Evolutionary conservation across 2,888 invertebrate genomes (phyloP), one percentile per base, ranked within the genome.

Genomic region (Theretra japonica): DNA sequence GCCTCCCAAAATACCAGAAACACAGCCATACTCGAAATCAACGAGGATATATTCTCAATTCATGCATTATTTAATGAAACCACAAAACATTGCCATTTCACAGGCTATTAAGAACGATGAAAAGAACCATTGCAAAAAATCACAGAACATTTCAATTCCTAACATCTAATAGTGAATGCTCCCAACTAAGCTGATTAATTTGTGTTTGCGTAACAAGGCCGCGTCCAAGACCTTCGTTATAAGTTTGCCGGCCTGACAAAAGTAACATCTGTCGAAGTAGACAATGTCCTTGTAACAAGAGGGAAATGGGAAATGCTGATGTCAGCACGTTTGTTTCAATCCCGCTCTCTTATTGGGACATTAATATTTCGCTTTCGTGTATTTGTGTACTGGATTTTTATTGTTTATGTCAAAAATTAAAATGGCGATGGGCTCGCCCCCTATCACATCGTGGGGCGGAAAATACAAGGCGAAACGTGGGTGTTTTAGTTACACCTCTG

Each of bases 181-280:
- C 5, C 19, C 53, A 65, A 65, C 65, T 65, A 65, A 30, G 60
- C 65, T 48, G 65, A 65, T 48, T 65, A 65, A 65, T 65, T 15
- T 65, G 48, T 65, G 65, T 65, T 65, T 65, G 41, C 17, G 23
- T 65, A 65, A 65, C 65, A 48, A 65, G 65, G 65, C 23, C 6
- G 23, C 17, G 11, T 65, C 41, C 8, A 17, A 53, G 48, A 15
- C 65, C 65, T 48, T 65, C 41, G 65, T 65, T 65, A 65, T 65
- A 65, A 65, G 23, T 65, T 65, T 21, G 23, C 21, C 21, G 41
- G 19, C 30, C 33, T 48, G 48, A 65, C 48, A 65, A 41, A 65
- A 65, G 48, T 65, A 65, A 65, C 65, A 65, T 41, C 65, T 48
- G 65, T 65, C 53, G 53, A n/a, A n/a, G n/a, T 53, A n/a, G 17